A percentile compares a stretch with the other conserved stretches of the same genome.
phyloP scores from a whole-genome alignment of 30 jellyfish, hydroid and myxozoan species.

The Turritopsis rubra region DNA sequence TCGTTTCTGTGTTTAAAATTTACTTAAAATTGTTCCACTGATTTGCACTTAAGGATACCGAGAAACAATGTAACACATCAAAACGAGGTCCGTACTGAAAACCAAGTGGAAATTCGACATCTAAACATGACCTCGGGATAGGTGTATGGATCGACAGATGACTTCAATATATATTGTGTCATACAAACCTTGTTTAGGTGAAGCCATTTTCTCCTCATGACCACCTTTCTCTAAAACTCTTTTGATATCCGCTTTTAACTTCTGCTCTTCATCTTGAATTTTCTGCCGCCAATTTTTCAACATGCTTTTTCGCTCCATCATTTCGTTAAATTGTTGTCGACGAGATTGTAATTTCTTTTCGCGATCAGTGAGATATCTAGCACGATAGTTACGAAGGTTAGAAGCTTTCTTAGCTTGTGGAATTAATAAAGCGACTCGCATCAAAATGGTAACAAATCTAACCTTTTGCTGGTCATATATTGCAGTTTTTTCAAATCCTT shows the following conservation, averaged over 20 bases:
- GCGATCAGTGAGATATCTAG: slow-evolving; percentile 75
- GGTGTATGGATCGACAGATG: too few species aligned
- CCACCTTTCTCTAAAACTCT: slow-evolving; percentile 47
- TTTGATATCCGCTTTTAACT: slow-evolving; percentile 64
- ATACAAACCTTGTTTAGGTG: slow-evolving; percentile 15
- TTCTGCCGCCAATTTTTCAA: slow-evolving; percentile 61
- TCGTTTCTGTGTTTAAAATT: too few species aligned
- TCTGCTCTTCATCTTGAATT: slow-evolving; percentile 64
- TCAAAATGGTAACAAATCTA: slow-evolving; percentile 6
- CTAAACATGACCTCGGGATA: too few species aligned
- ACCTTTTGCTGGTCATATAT: slow-evolving; percentile 75
- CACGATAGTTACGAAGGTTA: too few species aligned
- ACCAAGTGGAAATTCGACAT: too few species aligned
- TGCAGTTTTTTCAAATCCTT: slow-evolving; percentile 56
- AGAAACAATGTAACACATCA: too few species aligned
- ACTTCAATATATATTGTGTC: too few species aligned
- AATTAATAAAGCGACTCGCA: background rate
- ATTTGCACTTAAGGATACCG: too few species aligned
- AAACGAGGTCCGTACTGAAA: too few species aligned
- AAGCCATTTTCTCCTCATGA: background rate
- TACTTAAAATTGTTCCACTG: too few species aligned
- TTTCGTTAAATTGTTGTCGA: slow-evolving; percentile 49
- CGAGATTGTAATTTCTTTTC: slow-evolving; percentile 61
- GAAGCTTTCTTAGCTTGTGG: background rate
- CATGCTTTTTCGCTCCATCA: slow-evolving; percentile 54